Percentiles rank a stretch among this genome's conserved stretches.
phyloP scores from a whole-genome alignment of 2,888 invertebrate species.

The Quadriops clusia region DNA sequence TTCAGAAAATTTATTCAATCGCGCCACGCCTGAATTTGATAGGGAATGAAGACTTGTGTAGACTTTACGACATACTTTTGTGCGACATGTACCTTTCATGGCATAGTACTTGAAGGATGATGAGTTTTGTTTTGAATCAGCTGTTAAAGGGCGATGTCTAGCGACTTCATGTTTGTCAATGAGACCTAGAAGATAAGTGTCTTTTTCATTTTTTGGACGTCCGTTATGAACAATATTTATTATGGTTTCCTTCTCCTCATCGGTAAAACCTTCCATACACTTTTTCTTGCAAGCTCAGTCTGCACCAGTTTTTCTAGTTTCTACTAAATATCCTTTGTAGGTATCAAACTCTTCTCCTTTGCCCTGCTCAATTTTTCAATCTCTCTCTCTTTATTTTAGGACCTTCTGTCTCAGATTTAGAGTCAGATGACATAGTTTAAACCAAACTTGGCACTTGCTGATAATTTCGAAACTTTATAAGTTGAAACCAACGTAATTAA shows the following conservation, averaged over 20 bases:
- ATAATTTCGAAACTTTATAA: conserved; percentile 1
- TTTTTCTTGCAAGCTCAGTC: no score
- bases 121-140: background rate
- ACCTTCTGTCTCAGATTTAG: no score
- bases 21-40: conserved; percentile 5
- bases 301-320: conserved; percentile 4
- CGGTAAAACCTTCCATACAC: no score
- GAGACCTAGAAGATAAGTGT: conserved; percentile 3
- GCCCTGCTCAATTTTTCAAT: conserved; percentile 2
- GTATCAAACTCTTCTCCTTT: conserved; percentile 4
- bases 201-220: conserved; percentile 4
- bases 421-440: conserved; percentile 5
- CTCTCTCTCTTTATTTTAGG: conserved; percentile 2
- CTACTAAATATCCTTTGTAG: conserved; percentile 4
- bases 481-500: background rate
- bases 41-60: conserved; percentile 5
- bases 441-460: conserved; percentile 5
- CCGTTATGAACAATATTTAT: no score
- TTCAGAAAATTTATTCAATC: conserved; percentile 3
- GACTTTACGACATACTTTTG: conserved; percentile 5
- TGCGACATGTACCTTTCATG: no score
- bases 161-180: conserved; percentile 3
- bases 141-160: conserved; percentile 4
- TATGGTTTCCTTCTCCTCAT: conserved; percentile 1
- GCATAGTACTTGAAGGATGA: conserved; percentile 4